These are phyloP conservation scores for Pampusana beccarii DNA, from an alignment of 2,113 vertebrate species.

Conservation along the genomic window DNA sequence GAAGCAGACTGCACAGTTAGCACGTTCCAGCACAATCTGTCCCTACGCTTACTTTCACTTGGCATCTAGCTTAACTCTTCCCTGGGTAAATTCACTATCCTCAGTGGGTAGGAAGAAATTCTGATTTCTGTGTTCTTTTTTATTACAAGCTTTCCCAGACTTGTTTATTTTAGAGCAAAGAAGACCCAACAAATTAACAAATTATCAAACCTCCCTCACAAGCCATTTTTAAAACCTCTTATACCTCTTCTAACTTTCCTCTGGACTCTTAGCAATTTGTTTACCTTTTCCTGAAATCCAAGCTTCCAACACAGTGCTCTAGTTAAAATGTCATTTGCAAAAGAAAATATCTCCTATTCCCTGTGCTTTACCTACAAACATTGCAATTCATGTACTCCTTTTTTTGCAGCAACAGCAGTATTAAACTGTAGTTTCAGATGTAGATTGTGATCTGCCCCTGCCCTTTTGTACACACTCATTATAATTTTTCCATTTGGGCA, in stretches of 20 bases:
- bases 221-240: neutral
- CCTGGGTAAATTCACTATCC: neutral
- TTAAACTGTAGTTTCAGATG: neutral
- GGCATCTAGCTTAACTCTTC: constrained; percentile 13
- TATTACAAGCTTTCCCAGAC: neutral
- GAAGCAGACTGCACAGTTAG: constrained; percentile 50
- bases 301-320: neutral
- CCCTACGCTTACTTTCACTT: neutral
- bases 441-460: neutral
- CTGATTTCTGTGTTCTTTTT: neutral
- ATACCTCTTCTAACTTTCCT: neutral
- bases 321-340: neutral
- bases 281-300: neutral
- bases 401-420: neutral
- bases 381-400: neutral
- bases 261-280: neutral
- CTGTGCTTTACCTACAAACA: neutral
- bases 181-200: neutral
- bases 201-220: neutral
- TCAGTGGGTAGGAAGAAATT: neutral
- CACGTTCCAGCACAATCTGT: constrained; percentile 56
- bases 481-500: neutral
- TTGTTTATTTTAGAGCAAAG: neutral
- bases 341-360: neutral
- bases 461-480: neutral